Percentiles rank a stretch among this genome's conserved stretches.
Evolutionary conservation across 2,113 vertebrate species (phyloP).

Genomic region (Bos taurus): DNA sequence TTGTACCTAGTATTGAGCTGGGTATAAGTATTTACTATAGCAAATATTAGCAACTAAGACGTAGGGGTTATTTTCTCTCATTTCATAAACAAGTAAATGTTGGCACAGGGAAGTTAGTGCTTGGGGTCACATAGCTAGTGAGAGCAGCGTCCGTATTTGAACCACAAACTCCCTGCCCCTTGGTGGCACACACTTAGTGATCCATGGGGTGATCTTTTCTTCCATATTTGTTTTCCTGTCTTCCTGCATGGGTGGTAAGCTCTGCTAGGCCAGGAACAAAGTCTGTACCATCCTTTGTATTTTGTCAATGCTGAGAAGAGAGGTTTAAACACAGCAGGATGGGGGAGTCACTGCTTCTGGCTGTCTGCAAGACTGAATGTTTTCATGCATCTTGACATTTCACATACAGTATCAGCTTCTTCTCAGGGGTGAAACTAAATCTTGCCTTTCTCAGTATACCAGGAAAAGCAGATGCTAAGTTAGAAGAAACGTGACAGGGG

Average conservation of each 20-base stretch:
- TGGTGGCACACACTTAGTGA: background rate
- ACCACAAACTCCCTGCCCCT: background rate
- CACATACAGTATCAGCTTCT: background rate
- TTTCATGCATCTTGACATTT: conserved; percentile 45
- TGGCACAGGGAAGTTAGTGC: background rate
- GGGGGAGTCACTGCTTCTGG: background rate
- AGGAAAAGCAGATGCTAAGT: conserved; percentile 26
- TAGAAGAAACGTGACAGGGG: background rate
- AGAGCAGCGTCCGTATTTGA: background rate
- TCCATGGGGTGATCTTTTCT: background rate
- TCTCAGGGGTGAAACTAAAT: conserved; percentile 15
- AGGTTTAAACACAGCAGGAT: background rate
- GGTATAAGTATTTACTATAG: background rate
- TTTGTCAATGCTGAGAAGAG: background rate
- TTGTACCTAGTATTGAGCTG: background rate
- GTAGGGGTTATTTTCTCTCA: background rate
- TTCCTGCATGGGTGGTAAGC: background rate
- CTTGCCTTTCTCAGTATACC: background rate
- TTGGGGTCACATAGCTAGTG: background rate
- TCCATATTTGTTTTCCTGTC: background rate
- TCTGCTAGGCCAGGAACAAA: background rate
- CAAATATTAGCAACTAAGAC: background rate
- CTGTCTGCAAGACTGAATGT: background rate
- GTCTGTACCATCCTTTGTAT: background rate
- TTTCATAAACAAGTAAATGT: background rate